A percentile compares a stretch with the other conserved stretches of the same genome.
Evolutionary conservation across 2,797 vertebrate genomes (phyloP).

Genomic region (Gymnodraco acuticeps): DNA sequence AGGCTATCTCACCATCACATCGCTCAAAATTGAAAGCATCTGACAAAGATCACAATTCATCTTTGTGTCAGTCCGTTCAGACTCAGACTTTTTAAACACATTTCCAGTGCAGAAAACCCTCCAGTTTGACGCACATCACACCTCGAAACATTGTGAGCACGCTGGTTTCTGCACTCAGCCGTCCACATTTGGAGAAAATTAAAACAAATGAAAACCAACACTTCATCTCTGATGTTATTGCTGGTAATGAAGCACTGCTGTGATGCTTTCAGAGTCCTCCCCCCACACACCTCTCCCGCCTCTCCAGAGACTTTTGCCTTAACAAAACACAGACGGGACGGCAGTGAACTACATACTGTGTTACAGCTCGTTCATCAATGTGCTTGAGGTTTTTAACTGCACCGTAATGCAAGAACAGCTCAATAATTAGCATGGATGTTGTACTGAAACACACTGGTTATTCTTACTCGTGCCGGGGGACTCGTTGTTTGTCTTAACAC

Average conservation of each 20-base stretch:
- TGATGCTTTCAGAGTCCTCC: constrained; percentile 57
- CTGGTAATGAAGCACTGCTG: constrained; percentile 82
- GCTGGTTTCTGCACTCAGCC: constrained; percentile 50
- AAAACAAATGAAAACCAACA: constrained; percentile 84
- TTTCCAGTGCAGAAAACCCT: constrained; percentile 51
- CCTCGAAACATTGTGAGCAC: constrained; percentile 73
- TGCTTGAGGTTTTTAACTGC: constrained; percentile 53
- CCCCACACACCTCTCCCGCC: constrained; percentile 68
- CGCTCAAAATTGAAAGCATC: constrained; percentile 16
- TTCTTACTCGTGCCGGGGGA: constrained; percentile 66
- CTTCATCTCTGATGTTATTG: constrained; percentile 83
- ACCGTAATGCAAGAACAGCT: constrained; percentile 57
- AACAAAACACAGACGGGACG: constrained; percentile 81
- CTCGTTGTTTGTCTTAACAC: constrained; percentile 75
- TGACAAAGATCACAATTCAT: constrained; percentile 51
- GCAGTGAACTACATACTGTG: constrained; percentile 65
- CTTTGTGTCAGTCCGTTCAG: constrained; percentile 48
- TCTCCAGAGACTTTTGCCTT: constrained; percentile 69
- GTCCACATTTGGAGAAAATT: constrained; percentile 82
- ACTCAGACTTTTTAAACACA: constrained; percentile 59
- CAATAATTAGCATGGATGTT: constrained; percentile 70
- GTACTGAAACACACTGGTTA: constrained; percentile 56
- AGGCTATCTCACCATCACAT: constrained; percentile 4
- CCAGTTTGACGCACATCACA: constrained; percentile 77
- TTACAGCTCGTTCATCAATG: constrained; percentile 80